phyloP scores from a whole-genome alignment of 2,888 invertebrate genomes.

The Xiphydria camelus region DNA sequence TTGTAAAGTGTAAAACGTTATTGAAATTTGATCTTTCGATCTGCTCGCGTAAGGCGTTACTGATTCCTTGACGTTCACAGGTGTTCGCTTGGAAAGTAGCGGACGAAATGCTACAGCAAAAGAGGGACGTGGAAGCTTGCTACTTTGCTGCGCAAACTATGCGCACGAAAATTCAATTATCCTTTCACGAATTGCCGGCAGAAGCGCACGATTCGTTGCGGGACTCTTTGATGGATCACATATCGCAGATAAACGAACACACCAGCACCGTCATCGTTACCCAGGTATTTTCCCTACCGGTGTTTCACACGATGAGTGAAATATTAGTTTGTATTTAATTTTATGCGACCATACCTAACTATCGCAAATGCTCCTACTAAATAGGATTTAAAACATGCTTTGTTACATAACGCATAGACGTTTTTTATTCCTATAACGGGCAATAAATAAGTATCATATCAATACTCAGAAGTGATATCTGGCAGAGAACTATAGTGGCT shows the following conservation, averaged over 20 bases:
- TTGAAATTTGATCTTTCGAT: constrained; percentile 19
- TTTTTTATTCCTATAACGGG: no score
- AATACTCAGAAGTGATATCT: no score
- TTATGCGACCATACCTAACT: no score
- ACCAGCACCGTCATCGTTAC: constrained; percentile 86
- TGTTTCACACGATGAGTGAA: not conserved
- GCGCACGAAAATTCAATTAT: constrained; percentile 90
- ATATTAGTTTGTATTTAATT: not conserved
- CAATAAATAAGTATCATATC: no score
- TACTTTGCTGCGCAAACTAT: constrained; percentile 99
- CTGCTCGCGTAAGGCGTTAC: no score
- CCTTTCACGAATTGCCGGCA: constrained; percentile 87
- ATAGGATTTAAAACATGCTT: no score
- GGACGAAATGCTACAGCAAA: constrained; percentile 88
- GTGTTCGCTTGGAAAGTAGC: constrained; percentile 97
- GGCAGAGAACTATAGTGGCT: no score
- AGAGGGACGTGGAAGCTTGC: constrained; percentile 87
- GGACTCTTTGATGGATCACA: constrained; percentile 87
- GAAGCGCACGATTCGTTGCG: constrained; percentile 83
- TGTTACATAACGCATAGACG: no score
- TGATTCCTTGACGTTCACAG: no score
- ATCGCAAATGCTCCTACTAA: no score
- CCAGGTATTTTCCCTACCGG: no score
- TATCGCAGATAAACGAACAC: constrained; percentile 77
- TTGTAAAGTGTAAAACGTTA: not conserved